A percentile compares a stretch with the other conserved stretches of the same genome.
phyloP scores from a whole-genome alignment of 2,888 invertebrate species.

The Tholera decimalis region DNA sequence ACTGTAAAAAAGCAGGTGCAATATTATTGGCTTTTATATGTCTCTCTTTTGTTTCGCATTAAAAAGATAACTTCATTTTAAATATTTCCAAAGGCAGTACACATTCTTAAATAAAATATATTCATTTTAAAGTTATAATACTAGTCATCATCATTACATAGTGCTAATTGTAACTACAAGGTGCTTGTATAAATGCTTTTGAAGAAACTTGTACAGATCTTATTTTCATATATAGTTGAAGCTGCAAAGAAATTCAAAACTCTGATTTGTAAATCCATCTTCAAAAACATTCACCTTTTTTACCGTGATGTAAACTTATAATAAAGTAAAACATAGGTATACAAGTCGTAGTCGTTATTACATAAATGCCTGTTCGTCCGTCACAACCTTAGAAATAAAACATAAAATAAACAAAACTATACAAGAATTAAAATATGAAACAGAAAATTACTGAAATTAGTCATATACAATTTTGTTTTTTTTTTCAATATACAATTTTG shows the following conservation, averaged over 20 bases:
- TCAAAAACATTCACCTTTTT: constrained; percentile 18
- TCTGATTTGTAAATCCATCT: constrained; percentile 3
- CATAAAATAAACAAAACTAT: constrained; percentile 64
- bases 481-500: constrained; percentile 59
- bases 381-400: constrained; percentile 78
- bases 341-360: constrained; percentile 24
- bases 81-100: constrained; percentile 55
- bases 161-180: constrained; percentile 34
- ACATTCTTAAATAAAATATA: constrained; percentile 41
- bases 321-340: constrained; percentile 37
- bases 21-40: constrained; percentile 14
- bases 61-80: constrained; percentile 16
- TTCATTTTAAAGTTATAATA: constrained; percentile 62
- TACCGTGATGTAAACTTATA: constrained; percentile 24
- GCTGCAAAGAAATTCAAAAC: no score
- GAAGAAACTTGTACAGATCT: constrained; percentile 27
- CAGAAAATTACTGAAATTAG: constrained; percentile 49
- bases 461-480: constrained; percentile 61
- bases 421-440: constrained; percentile 63
- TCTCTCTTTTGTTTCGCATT: constrained; percentile 35
- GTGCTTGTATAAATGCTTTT: constrained; percentile 17
- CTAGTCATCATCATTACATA: constrained; percentile 50
- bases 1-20: constrained; percentile 1
- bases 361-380: constrained; percentile 69
- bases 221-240: neutral